A percentile compares a stretch with the other conserved stretches of the same genome.
phyloP scores from a whole-genome alignment of 37 sponge, comb jelly and placozoan species.

The Cladorhizidae sp. region DNA sequence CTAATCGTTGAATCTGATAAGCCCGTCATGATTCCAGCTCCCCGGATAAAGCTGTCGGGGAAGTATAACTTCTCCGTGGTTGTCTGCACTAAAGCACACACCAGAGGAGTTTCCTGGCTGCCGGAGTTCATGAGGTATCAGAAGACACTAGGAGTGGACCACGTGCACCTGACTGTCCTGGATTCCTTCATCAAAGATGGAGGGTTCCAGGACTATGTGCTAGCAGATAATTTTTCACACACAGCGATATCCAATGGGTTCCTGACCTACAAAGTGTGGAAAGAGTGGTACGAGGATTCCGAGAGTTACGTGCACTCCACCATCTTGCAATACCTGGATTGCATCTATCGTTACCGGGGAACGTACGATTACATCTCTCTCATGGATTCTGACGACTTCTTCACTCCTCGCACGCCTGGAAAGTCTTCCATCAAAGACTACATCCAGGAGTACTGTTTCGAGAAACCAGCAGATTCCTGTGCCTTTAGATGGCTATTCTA shows the following conservation, averaged over 20 bases:
- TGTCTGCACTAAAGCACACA: background rate
- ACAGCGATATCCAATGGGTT: background rate
- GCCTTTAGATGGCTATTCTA: background rate
- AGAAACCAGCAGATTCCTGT: background rate
- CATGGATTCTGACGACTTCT: conserved; percentile 20
- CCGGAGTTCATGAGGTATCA: conserved; percentile 10
- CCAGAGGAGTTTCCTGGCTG: background rate
- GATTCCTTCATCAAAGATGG: conserved; percentile 13
- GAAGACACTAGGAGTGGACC: conserved; percentile 12
- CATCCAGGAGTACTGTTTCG: background rate
- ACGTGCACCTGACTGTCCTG: conserved; percentile 2
- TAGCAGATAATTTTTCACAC: background rate
- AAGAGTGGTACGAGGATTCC: background rate
- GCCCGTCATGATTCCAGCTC: conserved; percentile 20
- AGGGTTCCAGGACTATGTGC: background rate
- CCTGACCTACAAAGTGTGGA: conserved; percentile 15
- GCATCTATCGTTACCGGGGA: conserved; percentile 16
- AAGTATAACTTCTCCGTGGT: conserved; percentile 10
- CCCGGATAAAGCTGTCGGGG: background rate
- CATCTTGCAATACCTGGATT: background rate
- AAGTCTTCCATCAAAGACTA: background rate
- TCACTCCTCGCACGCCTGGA: conserved; percentile 2
- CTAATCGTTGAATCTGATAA: background rate
- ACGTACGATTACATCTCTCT: conserved; percentile 14
- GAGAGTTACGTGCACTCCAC: background rate